These are phyloP conservation scores for Rhegmatorhina hoffmannsi DNA, from an alignment of 2,113 vertebrate genomes.

Conservation along the genomic window DNA sequence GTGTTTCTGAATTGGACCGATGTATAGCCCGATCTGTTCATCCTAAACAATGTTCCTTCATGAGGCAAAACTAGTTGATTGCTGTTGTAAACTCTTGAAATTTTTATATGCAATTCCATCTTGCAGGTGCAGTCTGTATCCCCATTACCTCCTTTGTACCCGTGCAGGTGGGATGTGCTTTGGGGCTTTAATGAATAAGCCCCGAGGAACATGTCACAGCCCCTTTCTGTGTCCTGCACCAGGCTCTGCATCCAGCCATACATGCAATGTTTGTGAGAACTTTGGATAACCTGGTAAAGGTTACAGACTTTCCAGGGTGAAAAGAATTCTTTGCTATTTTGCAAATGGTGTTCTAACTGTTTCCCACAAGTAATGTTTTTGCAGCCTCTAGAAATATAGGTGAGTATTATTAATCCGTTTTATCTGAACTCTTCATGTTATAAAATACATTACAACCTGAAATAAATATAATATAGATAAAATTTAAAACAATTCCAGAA, in stretches of 20 bases:
- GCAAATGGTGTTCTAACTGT: background rate
- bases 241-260: background rate
- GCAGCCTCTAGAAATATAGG: background rate
- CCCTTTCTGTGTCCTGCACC: constrained; percentile 12
- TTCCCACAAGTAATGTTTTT: background rate
- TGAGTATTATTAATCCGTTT: background rate
- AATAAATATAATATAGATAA: background rate
- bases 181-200: constrained; percentile 21
- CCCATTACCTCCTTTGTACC: background rate
- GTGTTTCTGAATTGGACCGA: background rate
- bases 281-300: constrained; percentile 15
- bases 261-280: constrained; percentile 15
- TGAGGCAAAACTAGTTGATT: background rate
- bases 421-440: background rate
- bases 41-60: background rate
- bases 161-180: background rate
- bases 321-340: constrained; percentile 36
- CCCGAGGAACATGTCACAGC: background rate
- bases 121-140: background rate
- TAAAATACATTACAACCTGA: background rate
- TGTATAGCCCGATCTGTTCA: background rate
- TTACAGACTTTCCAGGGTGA: constrained; percentile 31
- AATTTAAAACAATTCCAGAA: background rate
- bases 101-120: background rate
- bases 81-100: background rate